Percentiles rank a stretch among this genome's conserved stretches.
Evolutionary conservation across 1,140 invertebrate species (phyloP).

Genomic region (Cyrtorhinus lividipennis): DNA sequence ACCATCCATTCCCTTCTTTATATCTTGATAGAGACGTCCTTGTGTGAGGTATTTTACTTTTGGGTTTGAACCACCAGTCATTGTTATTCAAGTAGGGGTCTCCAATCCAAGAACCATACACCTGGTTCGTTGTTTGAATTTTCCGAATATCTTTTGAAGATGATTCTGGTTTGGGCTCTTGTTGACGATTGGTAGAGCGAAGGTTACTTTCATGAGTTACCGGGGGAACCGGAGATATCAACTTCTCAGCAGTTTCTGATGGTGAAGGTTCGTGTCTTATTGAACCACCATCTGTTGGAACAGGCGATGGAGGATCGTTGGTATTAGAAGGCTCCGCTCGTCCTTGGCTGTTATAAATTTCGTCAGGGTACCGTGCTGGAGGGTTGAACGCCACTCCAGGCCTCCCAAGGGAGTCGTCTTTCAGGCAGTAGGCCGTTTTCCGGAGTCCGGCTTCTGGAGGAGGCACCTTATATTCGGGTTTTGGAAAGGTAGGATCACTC

Average conservation of each 20-base stretch:
- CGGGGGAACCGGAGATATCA: no score
- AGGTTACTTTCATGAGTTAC: no score
- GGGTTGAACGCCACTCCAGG: neutral
- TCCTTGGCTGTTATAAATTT: neutral
- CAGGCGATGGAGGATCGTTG: neutral
- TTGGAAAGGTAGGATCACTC: neutral
- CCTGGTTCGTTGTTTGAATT: neutral
- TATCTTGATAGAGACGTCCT: neutral
- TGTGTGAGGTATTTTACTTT: neutral
- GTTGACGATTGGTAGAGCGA: no score
- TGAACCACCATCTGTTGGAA: neutral
- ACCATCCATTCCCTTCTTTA: no score
- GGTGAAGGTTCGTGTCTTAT: neutral
- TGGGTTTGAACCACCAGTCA: slow-evolving; percentile 1
- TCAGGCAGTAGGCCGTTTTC: neutral
- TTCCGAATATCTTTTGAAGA: neutral
- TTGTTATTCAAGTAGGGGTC: neutral
- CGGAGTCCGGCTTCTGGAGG: neutral
- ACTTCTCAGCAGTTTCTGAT: neutral
- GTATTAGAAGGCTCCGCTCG: neutral
- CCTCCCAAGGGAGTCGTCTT: neutral
- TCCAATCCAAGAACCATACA: neutral
- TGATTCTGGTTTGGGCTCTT: no score
- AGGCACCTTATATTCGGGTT: neutral
- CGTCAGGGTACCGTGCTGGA: neutral